A percentile compares a stretch with the other conserved stretches of the same genome.
These are phyloP conservation scores for Patella depressa DNA, from an alignment of 2,888 invertebrate species.

Conservation along the genomic window DNA sequence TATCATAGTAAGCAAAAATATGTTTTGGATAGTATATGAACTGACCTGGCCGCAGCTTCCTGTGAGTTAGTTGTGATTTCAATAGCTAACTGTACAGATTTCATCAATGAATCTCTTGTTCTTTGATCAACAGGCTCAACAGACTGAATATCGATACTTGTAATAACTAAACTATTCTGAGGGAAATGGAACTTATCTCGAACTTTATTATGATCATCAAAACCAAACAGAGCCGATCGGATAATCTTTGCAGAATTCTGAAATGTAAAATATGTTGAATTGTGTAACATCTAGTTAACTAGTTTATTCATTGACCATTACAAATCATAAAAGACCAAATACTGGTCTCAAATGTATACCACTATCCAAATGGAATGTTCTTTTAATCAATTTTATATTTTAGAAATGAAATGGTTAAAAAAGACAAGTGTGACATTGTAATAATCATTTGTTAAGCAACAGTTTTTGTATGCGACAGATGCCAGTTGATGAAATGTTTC, in stretches of 20 bases:
- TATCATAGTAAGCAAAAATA: no score
- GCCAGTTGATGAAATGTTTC: no score
- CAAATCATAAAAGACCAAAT: not conserved
- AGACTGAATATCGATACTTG: constrained; percentile 74
- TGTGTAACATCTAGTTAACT: not conserved
- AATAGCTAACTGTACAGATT: constrained; percentile 74
- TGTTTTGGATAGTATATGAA: not conserved
- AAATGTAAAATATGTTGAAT: constrained; percentile 23
- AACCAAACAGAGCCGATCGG: constrained; percentile 73
- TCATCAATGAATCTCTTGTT: constrained; percentile 73
- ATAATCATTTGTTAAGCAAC: no score
- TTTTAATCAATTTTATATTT: no score
- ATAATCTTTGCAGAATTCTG: constrained; percentile 74
- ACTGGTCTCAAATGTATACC: not conserved
- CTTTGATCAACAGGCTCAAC: constrained; percentile 75
- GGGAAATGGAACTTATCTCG: constrained; percentile 71
- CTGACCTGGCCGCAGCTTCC: constrained; percentile 73
- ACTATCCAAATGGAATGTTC: not conserved
- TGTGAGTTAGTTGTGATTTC: constrained; percentile 75
- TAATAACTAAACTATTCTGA: constrained; percentile 73
- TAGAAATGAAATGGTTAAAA: no score
- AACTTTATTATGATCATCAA: constrained; percentile 71
- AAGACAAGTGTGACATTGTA: no score
- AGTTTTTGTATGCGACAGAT: no score
- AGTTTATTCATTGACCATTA: no score